Base-by-base conservation (phyloP, 2,797 vertebrate genomes). In the Sebastes reedi region DNA sequence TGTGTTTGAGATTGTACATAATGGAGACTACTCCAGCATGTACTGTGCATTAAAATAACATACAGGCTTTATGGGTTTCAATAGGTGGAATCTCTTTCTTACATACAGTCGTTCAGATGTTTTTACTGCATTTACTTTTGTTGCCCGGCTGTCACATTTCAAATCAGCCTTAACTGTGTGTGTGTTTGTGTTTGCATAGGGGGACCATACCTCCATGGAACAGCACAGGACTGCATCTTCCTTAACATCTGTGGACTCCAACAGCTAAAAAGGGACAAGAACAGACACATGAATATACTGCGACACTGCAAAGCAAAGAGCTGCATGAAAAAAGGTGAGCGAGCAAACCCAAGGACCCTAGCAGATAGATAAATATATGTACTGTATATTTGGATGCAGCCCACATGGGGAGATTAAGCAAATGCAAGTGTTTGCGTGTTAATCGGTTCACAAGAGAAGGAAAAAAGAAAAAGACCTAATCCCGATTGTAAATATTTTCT, bases 181-280 rank as follows among this genome's bases (percentile, higher is more conserved):
- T 50, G 24, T 50, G 30, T 67, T 20, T 59, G n/a, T 29, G 54
- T 32, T 20, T 32, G 18, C 8, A 9, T 30, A 18, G 67, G 30
- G 30, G 56, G 12, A 32, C 42, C 96, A 70, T 95, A 99, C 98
- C 97, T 99, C 98, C 98, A 99, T 98, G 5, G 98, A 99, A 67
- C 98, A 99, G 94, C 98, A 99, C 70, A 99, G 96, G 54, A 99
- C 98, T 0, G 98, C 97, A 0, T 99, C 98, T 89, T 99, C 98
- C 92, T 99, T 99, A 65, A 99, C 96, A 50, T 99, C 97, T 83
- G 96, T 95, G 76, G 97, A 99, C 85, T 99, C 97, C 90, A 99
- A 89, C 93, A 99, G 95, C 98, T 99, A 60, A 78, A 78, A 56
- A 87, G 91, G 71, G 69, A 94, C 50, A 85, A 86, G 54, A 89